Evolutionary conservation across 2,797 vertebrate species (phyloP).

Genomic region (Myripristis jacobus): DNA sequence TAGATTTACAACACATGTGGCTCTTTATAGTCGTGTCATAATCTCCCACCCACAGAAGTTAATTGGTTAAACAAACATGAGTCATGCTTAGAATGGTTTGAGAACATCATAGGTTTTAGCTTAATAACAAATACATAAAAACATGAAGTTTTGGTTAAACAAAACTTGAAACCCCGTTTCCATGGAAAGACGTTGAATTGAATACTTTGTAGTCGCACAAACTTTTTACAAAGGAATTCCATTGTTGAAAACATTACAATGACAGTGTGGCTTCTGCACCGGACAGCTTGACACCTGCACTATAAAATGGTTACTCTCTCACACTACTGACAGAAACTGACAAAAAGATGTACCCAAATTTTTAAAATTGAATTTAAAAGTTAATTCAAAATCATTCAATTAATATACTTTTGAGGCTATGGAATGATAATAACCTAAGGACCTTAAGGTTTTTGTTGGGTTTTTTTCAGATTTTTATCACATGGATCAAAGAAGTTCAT

Average conservation of each 20-base stretch:
- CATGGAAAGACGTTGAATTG: slow-evolving; percentile 31
- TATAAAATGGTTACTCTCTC: slow-evolving; percentile 26
- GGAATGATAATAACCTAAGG: too few species aligned
- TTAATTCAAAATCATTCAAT: background rate
- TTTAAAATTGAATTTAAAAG: background rate
- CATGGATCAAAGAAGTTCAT: background rate
- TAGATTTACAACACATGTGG: slow-evolving; percentile 65
- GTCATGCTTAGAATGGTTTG: slow-evolving; percentile 32
- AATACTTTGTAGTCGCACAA: slow-evolving; percentile 39
- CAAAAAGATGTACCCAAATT: slow-evolving; percentile 5
- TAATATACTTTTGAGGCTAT: background rate
- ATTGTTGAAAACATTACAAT: slow-evolving; percentile 2
- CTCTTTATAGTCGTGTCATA: slow-evolving; percentile 39
- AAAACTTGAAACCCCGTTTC: slow-evolving; percentile 32
- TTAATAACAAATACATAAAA: slow-evolving; percentile 37
- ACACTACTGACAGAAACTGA: slow-evolving; percentile 26
- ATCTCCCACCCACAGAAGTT: slow-evolving; percentile 35
- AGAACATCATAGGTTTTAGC: slow-evolving; percentile 24
- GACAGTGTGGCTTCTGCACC: slow-evolving; percentile 28
- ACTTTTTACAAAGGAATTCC: slow-evolving; percentile 11
- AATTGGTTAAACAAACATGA: slow-evolving; percentile 39
- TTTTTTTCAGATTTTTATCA: background rate
- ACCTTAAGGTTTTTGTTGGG: too few species aligned
- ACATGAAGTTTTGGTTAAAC: slow-evolving; percentile 28
- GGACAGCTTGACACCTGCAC: slow-evolving; percentile 44